phyloP scores from a whole-genome alignment of 2,113 vertebrate species.

The Camelus dromedarius region DNA sequence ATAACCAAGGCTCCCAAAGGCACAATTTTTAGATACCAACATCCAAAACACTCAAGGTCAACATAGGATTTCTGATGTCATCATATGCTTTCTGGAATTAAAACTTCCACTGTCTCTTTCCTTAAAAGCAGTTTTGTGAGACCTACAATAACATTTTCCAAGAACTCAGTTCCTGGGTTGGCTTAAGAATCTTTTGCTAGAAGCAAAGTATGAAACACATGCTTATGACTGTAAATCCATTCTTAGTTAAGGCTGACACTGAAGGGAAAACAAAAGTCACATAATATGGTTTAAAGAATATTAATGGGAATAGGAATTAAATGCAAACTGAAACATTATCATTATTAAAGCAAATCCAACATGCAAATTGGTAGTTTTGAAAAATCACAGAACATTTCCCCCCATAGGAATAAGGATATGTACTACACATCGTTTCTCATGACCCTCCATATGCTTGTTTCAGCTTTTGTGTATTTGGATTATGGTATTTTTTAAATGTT shows the following conservation, averaged over 20 bases:
- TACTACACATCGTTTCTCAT: background rate
- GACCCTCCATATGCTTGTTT: background rate
- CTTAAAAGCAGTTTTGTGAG: background rate
- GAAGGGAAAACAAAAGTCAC: background rate
- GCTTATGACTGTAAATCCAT: background rate
- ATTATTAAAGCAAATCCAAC: background rate
- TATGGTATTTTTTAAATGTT: background rate
- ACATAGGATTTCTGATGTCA: background rate
- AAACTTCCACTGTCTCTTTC: background rate
- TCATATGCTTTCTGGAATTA: background rate
- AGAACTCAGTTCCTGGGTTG: background rate
- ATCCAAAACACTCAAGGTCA: background rate
- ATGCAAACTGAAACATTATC: background rate
- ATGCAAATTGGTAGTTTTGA: background rate
- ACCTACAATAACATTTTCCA: background rate
- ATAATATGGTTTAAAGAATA: background rate
- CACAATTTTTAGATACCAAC: background rate
- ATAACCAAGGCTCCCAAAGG: background rate
- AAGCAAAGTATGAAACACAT: background rate
- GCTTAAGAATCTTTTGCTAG: background rate
- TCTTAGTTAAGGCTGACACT: background rate
- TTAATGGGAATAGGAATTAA: background rate
- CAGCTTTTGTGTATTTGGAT: background rate
- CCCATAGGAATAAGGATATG: background rate
- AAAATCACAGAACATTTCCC: background rate